Conservation (phyloP, 2,888 invertebrate genomes). For the Phortica okadai region DNA sequence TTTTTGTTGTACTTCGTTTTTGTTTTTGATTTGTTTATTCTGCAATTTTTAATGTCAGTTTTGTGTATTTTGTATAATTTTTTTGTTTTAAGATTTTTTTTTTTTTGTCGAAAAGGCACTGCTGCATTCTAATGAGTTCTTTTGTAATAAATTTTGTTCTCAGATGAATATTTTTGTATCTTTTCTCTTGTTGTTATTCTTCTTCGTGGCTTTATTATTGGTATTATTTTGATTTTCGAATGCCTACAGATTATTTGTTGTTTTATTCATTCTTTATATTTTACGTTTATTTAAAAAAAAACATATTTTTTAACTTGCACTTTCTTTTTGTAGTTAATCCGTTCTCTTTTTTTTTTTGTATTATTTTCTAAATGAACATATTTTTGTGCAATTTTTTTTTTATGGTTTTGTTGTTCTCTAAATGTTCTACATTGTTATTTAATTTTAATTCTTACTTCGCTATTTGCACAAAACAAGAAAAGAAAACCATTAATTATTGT, state of each 20-base stretch:
- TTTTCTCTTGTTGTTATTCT: constrained; percentile 24
- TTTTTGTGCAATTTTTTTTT: not conserved
- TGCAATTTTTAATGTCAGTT: constrained; percentile 22
- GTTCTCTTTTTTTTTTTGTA: not conserved
- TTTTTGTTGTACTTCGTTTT: not conserved
- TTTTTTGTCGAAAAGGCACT: constrained; percentile 50
- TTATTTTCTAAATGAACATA: not conserved
- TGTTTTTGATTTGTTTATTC: not conserved
- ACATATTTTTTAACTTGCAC: not conserved
- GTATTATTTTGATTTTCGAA: constrained; percentile 31
- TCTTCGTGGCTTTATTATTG: not conserved
- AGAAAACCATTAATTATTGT: too few relatives aligned
- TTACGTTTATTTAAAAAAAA: constrained; percentile 2
- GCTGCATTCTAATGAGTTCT: constrained; percentile 50
- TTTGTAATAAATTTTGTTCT: constrained; percentile 7
- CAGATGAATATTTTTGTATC: not conserved
- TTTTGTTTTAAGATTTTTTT: constrained; percentile 19
- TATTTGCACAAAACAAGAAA: not conserved
- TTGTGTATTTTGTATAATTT: constrained; percentile 19
- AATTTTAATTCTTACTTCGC: not conserved
- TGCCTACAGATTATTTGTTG: constrained; percentile 37
- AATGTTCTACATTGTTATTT: not conserved
- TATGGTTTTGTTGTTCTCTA: not conserved
- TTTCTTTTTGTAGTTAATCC: not conserved
- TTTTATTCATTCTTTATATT: not conserved